Evolutionary conservation across 2,113 vertebrate genomes (phyloP).

Genomic region (Saguinus midas): DNA sequence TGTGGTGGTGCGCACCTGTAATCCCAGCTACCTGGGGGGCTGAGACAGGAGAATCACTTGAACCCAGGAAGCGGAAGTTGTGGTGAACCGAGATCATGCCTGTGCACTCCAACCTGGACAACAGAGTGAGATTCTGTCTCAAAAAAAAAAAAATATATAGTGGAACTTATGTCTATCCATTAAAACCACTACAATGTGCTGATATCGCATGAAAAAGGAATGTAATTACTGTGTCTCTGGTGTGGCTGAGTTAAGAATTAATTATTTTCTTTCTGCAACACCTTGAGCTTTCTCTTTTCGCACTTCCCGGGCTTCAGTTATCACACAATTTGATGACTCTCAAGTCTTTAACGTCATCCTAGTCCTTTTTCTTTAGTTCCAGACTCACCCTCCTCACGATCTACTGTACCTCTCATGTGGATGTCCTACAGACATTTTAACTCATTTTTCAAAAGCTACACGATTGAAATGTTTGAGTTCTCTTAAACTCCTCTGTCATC

Average conservation of each 20-base stretch:
- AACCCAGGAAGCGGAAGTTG: no score
- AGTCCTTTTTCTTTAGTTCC: background rate
- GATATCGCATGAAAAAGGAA: background rate
- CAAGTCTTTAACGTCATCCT: background rate
- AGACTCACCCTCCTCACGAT: background rate
- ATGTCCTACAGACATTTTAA: background rate
- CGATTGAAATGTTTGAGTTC: background rate
- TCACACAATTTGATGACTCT: background rate
- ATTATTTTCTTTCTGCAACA: background rate
- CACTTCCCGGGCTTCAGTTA: background rate
- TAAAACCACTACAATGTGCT: background rate
- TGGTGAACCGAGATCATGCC: no score
- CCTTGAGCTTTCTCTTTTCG: background rate
- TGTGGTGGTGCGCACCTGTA: no score
- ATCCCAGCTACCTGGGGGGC: no score
- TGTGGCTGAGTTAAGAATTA: background rate
- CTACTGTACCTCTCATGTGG: background rate
- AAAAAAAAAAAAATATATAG: no score
- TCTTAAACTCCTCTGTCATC: background rate
- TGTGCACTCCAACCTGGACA: no score
- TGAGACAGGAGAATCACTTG: no score
- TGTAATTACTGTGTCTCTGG: background rate
- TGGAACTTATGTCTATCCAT: background rate
- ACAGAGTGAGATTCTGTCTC: no score
- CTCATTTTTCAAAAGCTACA: background rate